These are phyloP conservation scores for Rambutsinella grinnellia DNA, from an alignment of 2,888 invertebrate species.

Conservation along the genomic window DNA sequence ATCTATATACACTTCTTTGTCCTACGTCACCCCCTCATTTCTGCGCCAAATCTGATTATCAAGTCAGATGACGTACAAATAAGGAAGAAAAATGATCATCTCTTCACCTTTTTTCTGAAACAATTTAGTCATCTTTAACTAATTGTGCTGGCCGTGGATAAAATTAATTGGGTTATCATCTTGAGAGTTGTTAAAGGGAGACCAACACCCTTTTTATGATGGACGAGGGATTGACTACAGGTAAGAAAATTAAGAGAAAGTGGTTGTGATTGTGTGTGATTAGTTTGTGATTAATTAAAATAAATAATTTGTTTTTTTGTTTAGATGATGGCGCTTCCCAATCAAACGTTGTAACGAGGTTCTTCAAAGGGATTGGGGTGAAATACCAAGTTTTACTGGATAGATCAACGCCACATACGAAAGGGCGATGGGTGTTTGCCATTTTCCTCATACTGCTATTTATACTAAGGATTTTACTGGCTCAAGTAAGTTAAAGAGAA, in stretches of 20 bases:
- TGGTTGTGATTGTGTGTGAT: background rate
- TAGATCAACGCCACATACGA: constrained; percentile 68
- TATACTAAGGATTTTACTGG: constrained; percentile 83
- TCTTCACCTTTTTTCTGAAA: no score
- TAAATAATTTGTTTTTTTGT: constrained; percentile 3
- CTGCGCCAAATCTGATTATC: no score
- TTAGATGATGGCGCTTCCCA: constrained; percentile 30
- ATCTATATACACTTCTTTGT: no score
- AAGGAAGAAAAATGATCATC: no score
- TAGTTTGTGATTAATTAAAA: background rate
- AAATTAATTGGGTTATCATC: no score
- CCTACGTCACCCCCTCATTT: no score
- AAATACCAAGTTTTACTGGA: constrained; percentile 66
- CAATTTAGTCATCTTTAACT: no score
- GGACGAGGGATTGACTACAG: constrained; percentile 49
- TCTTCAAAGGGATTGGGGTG: constrained; percentile 61
- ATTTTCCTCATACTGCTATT: constrained; percentile 79
- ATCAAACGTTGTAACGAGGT: constrained; percentile 62
- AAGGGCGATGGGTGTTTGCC: constrained; percentile 85
- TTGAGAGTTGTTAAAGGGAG: no score
- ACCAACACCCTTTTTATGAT: no score
- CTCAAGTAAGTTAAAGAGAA: constrained; percentile 79
- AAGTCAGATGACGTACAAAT: no score
- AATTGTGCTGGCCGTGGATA: no score
- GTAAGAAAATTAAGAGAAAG: constrained; percentile 9